A percentile compares a stretch with the other conserved stretches of the same genome.
phyloP scores from a whole-genome alignment of 2,113 vertebrate genomes.

The Passer domesticus region DNA sequence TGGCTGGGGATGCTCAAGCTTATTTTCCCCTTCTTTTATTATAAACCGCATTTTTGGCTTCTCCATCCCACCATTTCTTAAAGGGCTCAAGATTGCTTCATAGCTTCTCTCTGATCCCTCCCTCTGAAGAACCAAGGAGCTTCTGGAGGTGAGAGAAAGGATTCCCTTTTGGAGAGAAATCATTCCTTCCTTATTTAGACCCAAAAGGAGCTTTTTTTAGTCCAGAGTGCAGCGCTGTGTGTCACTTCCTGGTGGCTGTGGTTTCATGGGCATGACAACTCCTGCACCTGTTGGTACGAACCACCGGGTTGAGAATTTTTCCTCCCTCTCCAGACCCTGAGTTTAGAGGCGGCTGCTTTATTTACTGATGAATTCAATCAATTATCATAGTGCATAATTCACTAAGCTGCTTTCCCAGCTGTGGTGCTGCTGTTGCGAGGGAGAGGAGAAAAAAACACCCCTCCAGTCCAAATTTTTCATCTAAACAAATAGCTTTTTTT shows the following conservation, averaged over 20 bases:
- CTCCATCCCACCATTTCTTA: not conserved
- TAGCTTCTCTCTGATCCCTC: not conserved
- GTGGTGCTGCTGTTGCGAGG: fast-evolving
- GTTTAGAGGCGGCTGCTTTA: not conserved
- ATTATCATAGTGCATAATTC: not conserved
- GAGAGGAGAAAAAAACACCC: not conserved
- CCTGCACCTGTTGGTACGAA: not conserved
- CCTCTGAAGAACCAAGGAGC: not conserved
- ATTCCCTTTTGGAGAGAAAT: not conserved
- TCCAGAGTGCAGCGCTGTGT: not conserved
- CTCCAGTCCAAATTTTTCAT: not conserved
- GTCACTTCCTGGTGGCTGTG: not conserved
- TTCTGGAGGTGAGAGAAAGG: not conserved
- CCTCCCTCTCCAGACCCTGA: not conserved
- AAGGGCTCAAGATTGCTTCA: not conserved
- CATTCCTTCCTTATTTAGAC: not conserved
- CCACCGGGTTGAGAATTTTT: not conserved
- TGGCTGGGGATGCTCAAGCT: not conserved
- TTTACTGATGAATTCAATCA: constrained; percentile 31
- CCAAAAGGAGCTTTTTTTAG: not conserved
- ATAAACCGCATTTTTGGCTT: not conserved
- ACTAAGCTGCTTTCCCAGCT: constrained; percentile 23
- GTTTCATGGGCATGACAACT: fast-evolving
- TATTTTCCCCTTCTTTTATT: not conserved
- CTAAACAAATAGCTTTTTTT: not conserved